phyloP scores from a whole-genome alignment of 2,113 vertebrate species.

The Silurus meridionalis region DNA sequence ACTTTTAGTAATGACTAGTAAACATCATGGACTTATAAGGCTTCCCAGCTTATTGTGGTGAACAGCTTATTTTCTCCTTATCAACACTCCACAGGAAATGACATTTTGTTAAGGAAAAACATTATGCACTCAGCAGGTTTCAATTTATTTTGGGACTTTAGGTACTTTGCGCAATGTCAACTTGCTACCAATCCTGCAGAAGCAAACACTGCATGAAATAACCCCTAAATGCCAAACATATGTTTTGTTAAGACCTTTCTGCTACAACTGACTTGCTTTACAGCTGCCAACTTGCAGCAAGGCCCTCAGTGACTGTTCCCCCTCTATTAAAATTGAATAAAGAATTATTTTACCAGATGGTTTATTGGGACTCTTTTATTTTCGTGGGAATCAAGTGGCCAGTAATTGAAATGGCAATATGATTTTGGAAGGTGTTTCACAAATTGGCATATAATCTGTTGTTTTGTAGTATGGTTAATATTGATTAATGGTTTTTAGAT shows the following conservation, averaged over 20 bases:
- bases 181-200: slow-evolving; percentile 11
- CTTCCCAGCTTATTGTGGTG: slow-evolving; percentile 13
- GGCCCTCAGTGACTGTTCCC: not conserved
- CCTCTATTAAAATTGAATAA: slow-evolving; percentile 10
- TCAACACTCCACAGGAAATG: slow-evolving; percentile 11
- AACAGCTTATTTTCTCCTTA: slow-evolving; percentile 2
- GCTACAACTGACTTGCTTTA: slow-evolving; percentile 13
- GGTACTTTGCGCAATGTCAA: not conserved
- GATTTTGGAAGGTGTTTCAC: not conserved
- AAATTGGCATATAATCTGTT: not conserved
- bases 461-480: not conserved
- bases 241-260: not conserved
- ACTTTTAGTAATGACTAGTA: not conserved
- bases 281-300: not conserved
- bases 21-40: not conserved
- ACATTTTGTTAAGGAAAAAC: slow-evolving; percentile 10
- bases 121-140: slow-evolving; percentile 18
- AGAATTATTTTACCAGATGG: not conserved
- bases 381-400: not conserved
- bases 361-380: not conserved
- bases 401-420: not conserved
- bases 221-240: not conserved
- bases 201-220: slow-evolving; percentile 1
- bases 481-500: not conserved
- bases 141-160: slow-evolving; percentile 2